These are phyloP conservation scores for Dolichotis patagonum DNA, from an alignment of 2,113 vertebrate genomes.

Conservation along the genomic window DNA sequence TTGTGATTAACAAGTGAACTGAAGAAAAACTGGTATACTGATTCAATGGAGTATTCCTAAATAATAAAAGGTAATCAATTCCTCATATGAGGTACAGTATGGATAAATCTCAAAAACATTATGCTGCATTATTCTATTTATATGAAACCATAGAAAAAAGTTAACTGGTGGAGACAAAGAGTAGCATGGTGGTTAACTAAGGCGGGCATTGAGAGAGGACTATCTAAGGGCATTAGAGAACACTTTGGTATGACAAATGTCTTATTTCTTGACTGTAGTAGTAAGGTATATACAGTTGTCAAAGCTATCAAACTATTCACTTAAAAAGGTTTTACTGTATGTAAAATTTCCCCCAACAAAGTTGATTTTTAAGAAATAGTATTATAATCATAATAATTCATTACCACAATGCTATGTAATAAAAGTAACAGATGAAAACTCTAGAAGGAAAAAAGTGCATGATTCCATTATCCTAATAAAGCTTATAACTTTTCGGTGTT, in stretches of 20 bases:
- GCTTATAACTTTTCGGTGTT: constrained; percentile 24
- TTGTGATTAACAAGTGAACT: not conserved
- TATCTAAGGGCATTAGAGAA: not conserved
- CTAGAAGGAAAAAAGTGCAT: not conserved
- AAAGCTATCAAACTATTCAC: constrained; percentile 23
- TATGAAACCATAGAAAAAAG: constrained; percentile 35
- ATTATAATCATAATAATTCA: not conserved
- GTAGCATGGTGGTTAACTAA: not conserved
- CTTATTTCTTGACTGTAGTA: not conserved
- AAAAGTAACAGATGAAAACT: constrained; percentile 17
- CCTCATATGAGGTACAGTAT: not conserved
- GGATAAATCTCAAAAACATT: constrained; percentile 44
- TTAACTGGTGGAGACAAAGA: not conserved
- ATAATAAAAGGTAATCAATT: constrained; percentile 37
- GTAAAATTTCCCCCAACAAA: not conserved
- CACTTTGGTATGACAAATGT: not conserved
- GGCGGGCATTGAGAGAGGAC: not conserved
- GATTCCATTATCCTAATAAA: not conserved
- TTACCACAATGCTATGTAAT: not conserved
- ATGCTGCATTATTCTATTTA: not conserved
- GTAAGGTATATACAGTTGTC: not conserved
- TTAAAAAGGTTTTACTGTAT: constrained; percentile 14
- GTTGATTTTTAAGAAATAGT: constrained; percentile 9
- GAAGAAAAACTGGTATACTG: not conserved
- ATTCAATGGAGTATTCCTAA: not conserved